Evolutionary conservation across 2,888 invertebrate species (phyloP), one percentile per base, ranked within the genome.

Genomic region (Hydraecia micacea): DNA sequence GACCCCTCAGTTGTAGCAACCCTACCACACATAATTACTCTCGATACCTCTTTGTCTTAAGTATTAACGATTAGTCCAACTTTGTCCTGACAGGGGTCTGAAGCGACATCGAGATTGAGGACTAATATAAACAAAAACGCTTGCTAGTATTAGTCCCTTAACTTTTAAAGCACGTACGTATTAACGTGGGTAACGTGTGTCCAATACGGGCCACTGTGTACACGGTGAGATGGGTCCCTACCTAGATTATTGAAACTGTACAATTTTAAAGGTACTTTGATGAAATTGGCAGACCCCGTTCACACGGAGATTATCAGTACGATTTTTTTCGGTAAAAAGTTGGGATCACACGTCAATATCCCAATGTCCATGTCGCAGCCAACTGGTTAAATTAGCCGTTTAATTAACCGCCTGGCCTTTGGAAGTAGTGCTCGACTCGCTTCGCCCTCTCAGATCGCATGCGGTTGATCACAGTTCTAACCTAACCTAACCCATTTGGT

Each of bases 21-120:
- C 87, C 87, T 86, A 75, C 6, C 11, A 32, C 21, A 67, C 52
- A 74, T 77, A 84, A 81, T 81, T 81, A 84, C 81, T 73, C 80
- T 66, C 71, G 72, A 81, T 81, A 81, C 75, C 84, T 81, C 83
- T 79, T 84, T 85, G 86, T 83, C 80, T 83, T 79, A 46, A 73
- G 73, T 84, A 84, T 83, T 72, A 74, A 73, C 79, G 79, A 80
- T 81, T 72, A 76, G 75, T 77, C 65, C 72, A 87, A 86, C 80
- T 77, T 82, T 76, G 66, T 32, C 72, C 32, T 87, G 86, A 86
- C 78, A 79, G 69, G 82, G 86, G 86, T 86, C 68, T 66, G 71
- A 65, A 65, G 60, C 21, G 58, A 60, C 71, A 80, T 76, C 74
- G 66, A 75, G 74, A 85, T 81, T 76, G 66, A 75, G 58, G 60